Evolutionary conservation across 2,797 vertebrate species (phyloP).

Genomic region (Sardinella longiceps): DNA sequence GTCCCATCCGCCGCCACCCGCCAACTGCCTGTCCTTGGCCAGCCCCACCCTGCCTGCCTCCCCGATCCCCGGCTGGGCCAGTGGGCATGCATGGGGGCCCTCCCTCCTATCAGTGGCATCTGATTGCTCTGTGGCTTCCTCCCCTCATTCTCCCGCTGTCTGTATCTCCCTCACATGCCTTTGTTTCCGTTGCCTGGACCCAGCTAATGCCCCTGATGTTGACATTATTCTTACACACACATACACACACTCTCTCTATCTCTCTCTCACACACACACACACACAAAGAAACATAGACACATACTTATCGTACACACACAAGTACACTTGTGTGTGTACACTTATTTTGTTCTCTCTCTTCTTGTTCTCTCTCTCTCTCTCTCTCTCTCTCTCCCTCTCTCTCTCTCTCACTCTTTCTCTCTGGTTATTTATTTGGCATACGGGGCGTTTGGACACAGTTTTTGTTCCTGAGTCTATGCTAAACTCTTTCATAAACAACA

Average conservation of each 20-base stretch:
- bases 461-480: constrained; percentile 35
- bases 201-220: constrained; percentile 8
- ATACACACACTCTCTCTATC: not conserved
- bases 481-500: constrained; percentile 13
- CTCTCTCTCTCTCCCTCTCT: not conserved
- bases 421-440: constrained; percentile 30
- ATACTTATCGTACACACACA: no score
- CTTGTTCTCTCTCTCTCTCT: no score
- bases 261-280: not conserved
- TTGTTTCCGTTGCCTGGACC: not conserved
- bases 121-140: not conserved
- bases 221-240: constrained; percentile 12
- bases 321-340: no score
- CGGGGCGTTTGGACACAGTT: not conserved
- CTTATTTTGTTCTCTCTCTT: no score
- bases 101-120: not conserved
- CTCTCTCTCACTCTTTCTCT: not conserved
- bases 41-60: not conserved
- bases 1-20: constrained; percentile 10
- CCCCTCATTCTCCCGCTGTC: constrained; percentile 26
- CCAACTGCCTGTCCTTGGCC: not conserved
- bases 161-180: constrained; percentile 22
- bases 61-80: not conserved
- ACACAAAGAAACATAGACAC: not conserved
- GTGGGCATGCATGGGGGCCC: not conserved